These are phyloP conservation scores for Chydorus sphaericus DNA, from an alignment of 2,888 invertebrate genomes.

Conservation along the genomic window DNA sequence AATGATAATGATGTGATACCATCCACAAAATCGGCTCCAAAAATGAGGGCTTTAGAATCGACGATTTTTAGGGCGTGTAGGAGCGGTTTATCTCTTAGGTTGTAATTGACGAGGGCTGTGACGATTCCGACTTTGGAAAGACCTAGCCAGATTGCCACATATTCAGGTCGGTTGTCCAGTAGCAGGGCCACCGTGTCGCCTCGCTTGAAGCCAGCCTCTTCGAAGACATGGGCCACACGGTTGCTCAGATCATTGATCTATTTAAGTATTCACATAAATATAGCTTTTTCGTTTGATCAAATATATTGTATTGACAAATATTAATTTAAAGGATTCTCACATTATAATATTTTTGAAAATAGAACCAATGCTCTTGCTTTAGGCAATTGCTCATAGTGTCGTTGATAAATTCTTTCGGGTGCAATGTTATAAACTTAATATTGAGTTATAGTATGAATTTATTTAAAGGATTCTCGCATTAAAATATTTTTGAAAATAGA, in stretches of 20 bases:
- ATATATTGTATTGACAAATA: too few relatives aligned
- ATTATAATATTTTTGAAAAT: too few relatives aligned
- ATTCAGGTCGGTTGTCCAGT: conserved; percentile 84
- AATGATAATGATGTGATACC: conserved; percentile 35
- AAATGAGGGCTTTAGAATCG: conserved; percentile 69
- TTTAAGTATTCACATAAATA: background rate
- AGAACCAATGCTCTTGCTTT: too few relatives aligned
- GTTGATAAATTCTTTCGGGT: too few relatives aligned
- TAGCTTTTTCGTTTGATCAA: too few relatives aligned
- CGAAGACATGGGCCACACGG: conserved; percentile 62
- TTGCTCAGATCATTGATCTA: conserved; percentile 71
- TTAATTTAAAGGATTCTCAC: background rate
- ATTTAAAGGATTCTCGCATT: too few relatives aligned
- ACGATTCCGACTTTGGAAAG: conserved; percentile 72
- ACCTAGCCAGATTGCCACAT: conserved; percentile 84
- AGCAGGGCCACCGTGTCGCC: conserved; percentile 81
- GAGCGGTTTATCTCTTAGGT: conserved; percentile 66
- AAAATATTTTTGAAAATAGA: too few relatives aligned
- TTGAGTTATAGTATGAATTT: too few relatives aligned
- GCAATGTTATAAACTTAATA: too few relatives aligned
- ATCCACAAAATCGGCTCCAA: conserved; percentile 48
- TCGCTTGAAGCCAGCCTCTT: conserved; percentile 62
- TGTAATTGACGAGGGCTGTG: conserved; percentile 83
- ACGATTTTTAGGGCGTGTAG: conserved; percentile 84
- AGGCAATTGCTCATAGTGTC: too few relatives aligned